Base-by-base conservation (phyloP, 2,888 invertebrate genomes). In the Meta bourneti region DNA sequence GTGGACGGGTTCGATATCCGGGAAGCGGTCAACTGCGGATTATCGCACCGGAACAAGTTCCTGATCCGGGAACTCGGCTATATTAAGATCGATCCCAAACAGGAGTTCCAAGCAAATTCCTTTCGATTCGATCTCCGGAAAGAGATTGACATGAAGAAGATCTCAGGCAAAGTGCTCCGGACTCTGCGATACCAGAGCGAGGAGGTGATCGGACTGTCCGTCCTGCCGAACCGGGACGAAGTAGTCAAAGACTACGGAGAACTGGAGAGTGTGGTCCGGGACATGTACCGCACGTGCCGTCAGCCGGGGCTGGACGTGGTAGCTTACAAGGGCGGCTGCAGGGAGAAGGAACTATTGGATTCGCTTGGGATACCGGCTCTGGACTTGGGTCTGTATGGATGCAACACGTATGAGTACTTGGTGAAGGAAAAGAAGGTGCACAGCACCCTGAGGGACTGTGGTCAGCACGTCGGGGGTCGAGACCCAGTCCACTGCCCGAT, bases 41-140 rank as follows among this genome's bases (percentile, higher is more conserved):
- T 20, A 7, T n/a, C 71, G 0, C 71, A 71, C 48, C 61, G n/a
- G 20, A 74, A n/a, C 6, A 16, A 78, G 16, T 89, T 89, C 49
- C 34, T 89, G 11, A 48, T 89, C 1, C 83, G 89, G 0, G 89
- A 89, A 9, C 71, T 89, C 0, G 89, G 89, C 5, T 83, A 70
- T 7, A 52, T 89, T 5, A 51, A 20, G 5, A 54, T 89, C 48
- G 78, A 71, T 16, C 71, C 78, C 9, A 8, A 34, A 6, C 16
- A 52, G 1, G 13, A 78, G 7, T 84, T 48, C 48, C 13, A 71
- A 0, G 48, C 89, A 0, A n/a, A 71, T 0, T 89, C 89, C 4
- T 83, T 78, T 8, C 83, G 78, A 4, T 89, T 89, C 52, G 78
- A 89, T 34, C 54, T 89, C 4, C 51, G 61, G 0, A 11, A 5